Percentiles rank a stretch among this genome's conserved stretches.
phyloP scores from a whole-genome alignment of 2,113 vertebrate species.

The Saccopteryx leptura region DNA sequence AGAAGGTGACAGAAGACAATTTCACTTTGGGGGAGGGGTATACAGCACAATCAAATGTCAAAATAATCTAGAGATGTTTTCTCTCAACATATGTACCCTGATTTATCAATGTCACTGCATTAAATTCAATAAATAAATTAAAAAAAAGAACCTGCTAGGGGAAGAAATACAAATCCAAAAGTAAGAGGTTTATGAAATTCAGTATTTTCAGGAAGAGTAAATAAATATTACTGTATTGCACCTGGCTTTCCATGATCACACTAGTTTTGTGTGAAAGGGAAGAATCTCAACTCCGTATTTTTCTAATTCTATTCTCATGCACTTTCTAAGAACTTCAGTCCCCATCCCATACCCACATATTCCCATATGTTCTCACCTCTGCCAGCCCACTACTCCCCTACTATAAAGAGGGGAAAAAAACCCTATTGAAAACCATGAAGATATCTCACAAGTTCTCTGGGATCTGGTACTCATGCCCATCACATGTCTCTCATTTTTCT shows the following conservation, averaged over 20 bases:
- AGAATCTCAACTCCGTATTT: conserved; percentile 27
- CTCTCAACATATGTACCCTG: too few relatives aligned
- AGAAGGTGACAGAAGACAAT: too few relatives aligned
- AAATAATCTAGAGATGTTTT: too few relatives aligned
- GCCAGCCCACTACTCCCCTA: background rate
- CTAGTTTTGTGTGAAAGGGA: background rate
- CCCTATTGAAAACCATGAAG: background rate
- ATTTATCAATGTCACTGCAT: too few relatives aligned
- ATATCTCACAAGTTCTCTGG: conserved; percentile 15
- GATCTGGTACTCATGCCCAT: background rate
- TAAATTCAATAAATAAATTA: too few relatives aligned
- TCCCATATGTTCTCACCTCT: background rate
- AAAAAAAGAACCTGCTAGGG: background rate
- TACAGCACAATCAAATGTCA: too few relatives aligned
- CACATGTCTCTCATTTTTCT: background rate
- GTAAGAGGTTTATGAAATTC: background rate
- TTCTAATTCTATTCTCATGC: background rate
- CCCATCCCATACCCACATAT: background rate
- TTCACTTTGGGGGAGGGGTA: too few relatives aligned
- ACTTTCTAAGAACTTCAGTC: conserved; percentile 2
- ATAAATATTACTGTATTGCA: background rate
- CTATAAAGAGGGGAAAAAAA: background rate
- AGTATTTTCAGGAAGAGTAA: background rate
- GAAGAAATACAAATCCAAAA: background rate
- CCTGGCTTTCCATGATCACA: background rate